Evolutionary conservation across 2,113 vertebrate genomes (phyloP).

Genomic region (Ctenodactylus gundi): DNA sequence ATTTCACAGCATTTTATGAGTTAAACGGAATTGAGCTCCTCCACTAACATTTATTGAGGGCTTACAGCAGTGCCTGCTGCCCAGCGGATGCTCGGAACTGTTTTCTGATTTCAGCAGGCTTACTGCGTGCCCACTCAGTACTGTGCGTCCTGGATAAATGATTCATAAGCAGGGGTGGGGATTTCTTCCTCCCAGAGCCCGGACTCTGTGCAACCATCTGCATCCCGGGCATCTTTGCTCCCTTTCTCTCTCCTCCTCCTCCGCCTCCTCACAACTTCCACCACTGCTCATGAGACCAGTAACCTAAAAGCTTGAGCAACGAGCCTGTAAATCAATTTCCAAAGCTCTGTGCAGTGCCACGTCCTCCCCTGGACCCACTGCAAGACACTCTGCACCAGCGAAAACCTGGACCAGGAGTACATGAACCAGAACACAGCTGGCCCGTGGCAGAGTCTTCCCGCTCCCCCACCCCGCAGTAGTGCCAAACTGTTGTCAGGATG

Average conservation of each 20-base stretch:
- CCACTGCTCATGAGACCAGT: constrained; percentile 39
- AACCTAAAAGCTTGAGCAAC: constrained; percentile 25
- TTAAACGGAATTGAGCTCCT: constrained; percentile 43
- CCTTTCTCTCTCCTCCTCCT: constrained; percentile 44
- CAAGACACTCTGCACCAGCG: constrained; percentile 35
- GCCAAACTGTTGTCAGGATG: background rate
- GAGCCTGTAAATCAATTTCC: constrained; percentile 41
- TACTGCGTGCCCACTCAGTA: background rate
- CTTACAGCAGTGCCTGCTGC: background rate
- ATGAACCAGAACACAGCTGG: constrained; percentile 33
- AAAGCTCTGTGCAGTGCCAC: background rate
- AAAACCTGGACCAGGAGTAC: constrained; percentile 35
- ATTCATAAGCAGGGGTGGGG: background rate
- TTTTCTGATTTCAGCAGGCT: background rate
- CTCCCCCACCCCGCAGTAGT: background rate
- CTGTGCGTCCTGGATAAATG: background rate
- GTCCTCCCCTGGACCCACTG: background rate
- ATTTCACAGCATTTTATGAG: constrained; percentile 28
- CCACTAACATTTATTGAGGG: constrained; percentile 40
- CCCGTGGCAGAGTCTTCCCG: background rate
- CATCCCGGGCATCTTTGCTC: background rate
- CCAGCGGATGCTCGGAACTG: background rate
- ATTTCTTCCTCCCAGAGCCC: background rate
- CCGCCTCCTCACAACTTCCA: background rate
- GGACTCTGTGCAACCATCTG: constrained; percentile 37